Conservation (phyloP, 2,797 vertebrate species). For the Sphenodon punctatus region DNA sequence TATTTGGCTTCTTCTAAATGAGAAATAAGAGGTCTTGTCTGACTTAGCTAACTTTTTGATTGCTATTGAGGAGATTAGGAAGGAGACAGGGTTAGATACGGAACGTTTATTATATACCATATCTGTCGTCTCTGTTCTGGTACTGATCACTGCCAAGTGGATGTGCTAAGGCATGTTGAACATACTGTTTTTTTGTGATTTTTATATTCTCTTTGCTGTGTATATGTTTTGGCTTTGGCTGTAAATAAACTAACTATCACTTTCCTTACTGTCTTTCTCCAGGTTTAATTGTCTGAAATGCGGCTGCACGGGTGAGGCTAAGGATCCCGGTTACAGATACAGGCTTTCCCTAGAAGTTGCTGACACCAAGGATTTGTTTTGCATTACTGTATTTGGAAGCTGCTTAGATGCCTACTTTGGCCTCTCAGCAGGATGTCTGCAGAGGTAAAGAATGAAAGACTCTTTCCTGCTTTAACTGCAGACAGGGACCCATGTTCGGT, state of each 20-base stretch:
- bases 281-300: conserved; percentile 87
- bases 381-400: conserved; percentile 89
- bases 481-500: too few species aligned
- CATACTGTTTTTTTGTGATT: too few species aligned
- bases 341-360: conserved; percentile 84
- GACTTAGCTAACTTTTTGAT: too few species aligned
- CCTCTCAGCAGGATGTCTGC: conserved; percentile 80
- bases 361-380: conserved; percentile 79
- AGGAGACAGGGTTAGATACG: too few species aligned
- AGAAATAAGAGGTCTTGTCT: too few species aligned
- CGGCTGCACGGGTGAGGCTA: conserved; percentile 75
- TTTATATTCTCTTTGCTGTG: not conserved
- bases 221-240: not conserved
- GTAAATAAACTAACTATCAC: not conserved
- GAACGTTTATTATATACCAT: too few species aligned
- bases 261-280: conserved; percentile 6
- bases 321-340: conserved; percentile 84
- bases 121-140: too few species aligned
- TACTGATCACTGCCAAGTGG: too few species aligned
- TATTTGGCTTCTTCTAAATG: too few species aligned
- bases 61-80: too few species aligned
- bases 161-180: too few species aligned
- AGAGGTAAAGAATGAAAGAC: conserved; percentile 77
- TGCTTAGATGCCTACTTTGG: conserved; percentile 91
- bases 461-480: not conserved